A percentile compares a stretch with the other conserved stretches of the same genome.
phyloP scores from a whole-genome alignment of 2,113 vertebrate species.

The Ranitomeya variabilis region DNA sequence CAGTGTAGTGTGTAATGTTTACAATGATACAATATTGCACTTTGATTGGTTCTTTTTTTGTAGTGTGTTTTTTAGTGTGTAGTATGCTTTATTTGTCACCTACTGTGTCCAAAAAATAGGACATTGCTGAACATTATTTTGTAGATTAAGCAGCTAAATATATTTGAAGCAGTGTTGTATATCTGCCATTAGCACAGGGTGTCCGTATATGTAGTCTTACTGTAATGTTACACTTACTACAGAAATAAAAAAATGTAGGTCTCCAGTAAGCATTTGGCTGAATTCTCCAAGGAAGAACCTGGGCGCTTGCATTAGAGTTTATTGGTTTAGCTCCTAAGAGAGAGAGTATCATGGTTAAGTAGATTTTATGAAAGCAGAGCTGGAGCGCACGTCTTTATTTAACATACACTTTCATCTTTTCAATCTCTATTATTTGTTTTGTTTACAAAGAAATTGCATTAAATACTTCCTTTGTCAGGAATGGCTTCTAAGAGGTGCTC shows the following conservation, averaged over 20 bases:
- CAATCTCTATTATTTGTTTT: conserved; percentile 44
- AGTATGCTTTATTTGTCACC: background rate
- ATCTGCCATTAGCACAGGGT: background rate
- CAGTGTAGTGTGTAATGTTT: background rate
- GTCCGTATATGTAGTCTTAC: background rate
- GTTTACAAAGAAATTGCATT: conserved; percentile 41
- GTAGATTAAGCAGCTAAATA: background rate
- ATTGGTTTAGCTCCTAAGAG: conserved; percentile 47
- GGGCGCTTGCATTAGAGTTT: conserved; percentile 11
- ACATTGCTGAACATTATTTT: background rate
- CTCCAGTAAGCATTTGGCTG: conserved; percentile 25
- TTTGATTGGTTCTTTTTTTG: no score
- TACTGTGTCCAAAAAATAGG: background rate
- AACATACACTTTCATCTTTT: conserved; percentile 52
- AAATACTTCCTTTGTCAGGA: conserved; percentile 43
- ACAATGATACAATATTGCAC: background rate
- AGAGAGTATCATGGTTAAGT: conserved; percentile 41
- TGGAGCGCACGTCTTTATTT: conserved; percentile 35
- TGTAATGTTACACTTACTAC: conserved; percentile 20
- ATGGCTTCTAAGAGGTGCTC: conserved; percentile 36
- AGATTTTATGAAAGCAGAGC: conserved; percentile 43
- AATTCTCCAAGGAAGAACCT: conserved; percentile 34
- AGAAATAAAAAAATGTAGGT: background rate
- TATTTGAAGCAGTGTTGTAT: no score
- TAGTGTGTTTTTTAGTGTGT: background rate